Percentiles rank a stretch among this genome's conserved stretches.
phyloP scores from a whole-genome alignment of 2,113 vertebrate genomes.

The Phaethornis superciliosus region DNA sequence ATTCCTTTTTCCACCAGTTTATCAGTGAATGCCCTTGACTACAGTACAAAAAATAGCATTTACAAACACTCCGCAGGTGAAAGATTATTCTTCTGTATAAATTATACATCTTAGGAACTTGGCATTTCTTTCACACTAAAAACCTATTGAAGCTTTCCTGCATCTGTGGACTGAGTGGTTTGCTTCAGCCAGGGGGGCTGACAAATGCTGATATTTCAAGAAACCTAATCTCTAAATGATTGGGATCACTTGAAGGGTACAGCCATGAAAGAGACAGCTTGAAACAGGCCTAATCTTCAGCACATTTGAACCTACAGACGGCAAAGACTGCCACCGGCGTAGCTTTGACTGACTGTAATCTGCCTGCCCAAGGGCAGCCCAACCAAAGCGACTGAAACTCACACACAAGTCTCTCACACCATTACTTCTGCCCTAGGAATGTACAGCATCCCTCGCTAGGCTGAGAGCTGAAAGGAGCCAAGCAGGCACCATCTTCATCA shows the following conservation, averaged over 20 bases:
- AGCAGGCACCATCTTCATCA: background rate
- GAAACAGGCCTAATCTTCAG: slow-evolving; percentile 65
- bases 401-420: background rate
- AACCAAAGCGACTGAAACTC: background rate
- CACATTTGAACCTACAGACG: slow-evolving; percentile 28
- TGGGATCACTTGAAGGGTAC: slow-evolving; percentile 53
- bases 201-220: slow-evolving; percentile 72
- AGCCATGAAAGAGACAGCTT: slow-evolving; percentile 51
- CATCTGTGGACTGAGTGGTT: slow-evolving; percentile 29
- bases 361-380: slow-evolving; percentile 18
- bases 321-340: slow-evolving; percentile 36
- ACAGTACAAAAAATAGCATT: background rate
- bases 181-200: background rate
- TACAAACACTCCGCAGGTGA: background rate
- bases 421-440: background rate
- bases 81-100: slow-evolving; percentile 22
- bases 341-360: background rate
- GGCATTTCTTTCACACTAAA: slow-evolving; percentile 46
- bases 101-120: slow-evolving; percentile 36
- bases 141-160: slow-evolving; percentile 50
- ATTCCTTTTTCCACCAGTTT: background rate
- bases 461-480: fast-evolving
- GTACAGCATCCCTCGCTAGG: background rate
- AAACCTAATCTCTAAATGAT: slow-evolving; percentile 80
- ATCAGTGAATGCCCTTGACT: slow-evolving; percentile 2